Base-by-base conservation (phyloP, 2,797 vertebrate species). In the Delichon dasypus region DNA sequence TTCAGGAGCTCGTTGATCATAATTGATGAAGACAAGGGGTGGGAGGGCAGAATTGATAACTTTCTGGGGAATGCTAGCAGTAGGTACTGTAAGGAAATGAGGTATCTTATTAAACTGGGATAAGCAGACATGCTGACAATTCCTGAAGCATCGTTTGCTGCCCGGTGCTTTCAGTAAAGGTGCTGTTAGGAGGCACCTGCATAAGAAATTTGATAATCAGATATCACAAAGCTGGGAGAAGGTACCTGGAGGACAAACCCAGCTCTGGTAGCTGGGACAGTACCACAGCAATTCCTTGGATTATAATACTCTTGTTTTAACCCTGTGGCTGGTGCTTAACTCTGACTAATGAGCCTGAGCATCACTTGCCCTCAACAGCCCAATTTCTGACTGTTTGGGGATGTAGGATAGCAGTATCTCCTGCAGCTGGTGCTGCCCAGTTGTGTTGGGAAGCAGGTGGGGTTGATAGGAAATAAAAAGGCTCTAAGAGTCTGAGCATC, bases 41-140 rank as follows among this genome's bases (percentile, higher is more conserved):
- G 91, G 90, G 93, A 96, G 95, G 83, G 86, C 91, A 95, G 93
- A 90, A 90, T 11, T 88, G 94, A 87, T 94, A 88, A 90, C 83
- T 64, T 96, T 74, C 94, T 76, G 71, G 71, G 80, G 88, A 80
- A 85, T 90, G 80, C 77, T 88, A 57, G 92, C 71, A 45, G 76
- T 29, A 67, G 83, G 51, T 86, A 22, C 80, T 74, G 74, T n/a
- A 79, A 93, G 84, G 77, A 90, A 89, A 78, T 95, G 26, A 75
- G 83, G n/a, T 27, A 29, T 73, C 83, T 89, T 85, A 74, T 96
- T 96, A 94, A 95, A 85, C 60, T 78, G 4, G 66, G 89, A 67
- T 95, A 94, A 95, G 48, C 40, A 60, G 94, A 36, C 50, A 29
- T 22, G 66, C 87, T 90, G 86, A 87, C 61, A 76, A 38, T 79